These are phyloP conservation scores for Epinotia nisella DNA, from an alignment of 2,888 invertebrate genomes.

Conservation along the genomic window DNA sequence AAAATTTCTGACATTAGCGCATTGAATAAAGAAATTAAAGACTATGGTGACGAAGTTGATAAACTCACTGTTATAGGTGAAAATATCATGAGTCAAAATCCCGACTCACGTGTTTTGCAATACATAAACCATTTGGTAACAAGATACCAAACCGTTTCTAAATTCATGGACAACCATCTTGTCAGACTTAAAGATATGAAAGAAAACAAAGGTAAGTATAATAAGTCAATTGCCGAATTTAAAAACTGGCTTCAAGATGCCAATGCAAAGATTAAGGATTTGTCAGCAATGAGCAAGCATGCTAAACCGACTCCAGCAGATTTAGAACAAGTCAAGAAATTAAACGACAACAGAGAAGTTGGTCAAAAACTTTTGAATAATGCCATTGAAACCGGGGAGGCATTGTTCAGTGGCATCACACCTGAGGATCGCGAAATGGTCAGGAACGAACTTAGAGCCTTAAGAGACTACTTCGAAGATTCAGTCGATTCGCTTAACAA, in stretches of 20 bases:
- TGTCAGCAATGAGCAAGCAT: conserved; percentile 89
- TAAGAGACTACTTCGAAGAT: conserved; percentile 93
- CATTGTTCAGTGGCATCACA: conserved; percentile 93
- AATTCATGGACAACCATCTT: conserved; percentile 88
- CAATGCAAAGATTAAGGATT: conserved; percentile 89
- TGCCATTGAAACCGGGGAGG: conserved; percentile 94
- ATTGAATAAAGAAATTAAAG: conserved; percentile 86
- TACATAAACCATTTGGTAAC: conserved; percentile 91
- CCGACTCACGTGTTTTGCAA: conserved; percentile 93
- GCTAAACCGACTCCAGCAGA: conserved; percentile 91
- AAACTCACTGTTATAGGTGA: conserved; percentile 88
- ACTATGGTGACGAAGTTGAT: conserved; percentile 87
- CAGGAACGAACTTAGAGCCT: conserved; percentile 90
- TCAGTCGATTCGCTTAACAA: conserved; percentile 93
- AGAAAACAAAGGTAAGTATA: conserved; percentile 88
- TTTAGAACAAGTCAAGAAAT: conserved; percentile 89
- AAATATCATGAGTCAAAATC: conserved; percentile 89
- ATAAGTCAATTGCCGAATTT: conserved; percentile 87
- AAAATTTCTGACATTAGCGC: conserved; percentile 88
- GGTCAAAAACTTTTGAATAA: conserved; percentile 91
- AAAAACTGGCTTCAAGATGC: conserved; percentile 92
- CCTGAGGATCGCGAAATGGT: conserved; percentile 94
- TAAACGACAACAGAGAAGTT: conserved; percentile 89
- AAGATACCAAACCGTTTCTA: conserved; percentile 90
- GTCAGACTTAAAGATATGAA: conserved; percentile 89